Conservation (phyloP, 2,797 vertebrate species). For the Octomys mimax region DNA sequence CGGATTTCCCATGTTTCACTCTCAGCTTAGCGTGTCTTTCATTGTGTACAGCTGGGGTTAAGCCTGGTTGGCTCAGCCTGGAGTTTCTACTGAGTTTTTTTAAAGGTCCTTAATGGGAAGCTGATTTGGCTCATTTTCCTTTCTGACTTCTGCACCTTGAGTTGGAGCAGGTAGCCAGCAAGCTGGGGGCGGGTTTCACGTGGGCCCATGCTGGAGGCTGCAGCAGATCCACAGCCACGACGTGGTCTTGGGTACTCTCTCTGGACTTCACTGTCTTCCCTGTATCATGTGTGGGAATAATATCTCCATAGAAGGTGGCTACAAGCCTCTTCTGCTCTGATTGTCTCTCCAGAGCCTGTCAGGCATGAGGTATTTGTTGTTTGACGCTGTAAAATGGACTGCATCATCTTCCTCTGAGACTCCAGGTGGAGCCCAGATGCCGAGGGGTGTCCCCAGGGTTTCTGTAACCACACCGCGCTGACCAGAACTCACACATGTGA, state of each 20-base stretch:
- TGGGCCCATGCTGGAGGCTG: not conserved
- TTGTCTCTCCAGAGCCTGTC: not conserved
- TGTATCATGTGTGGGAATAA: not conserved
- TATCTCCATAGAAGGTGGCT: not conserved
- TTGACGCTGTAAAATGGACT: not conserved
- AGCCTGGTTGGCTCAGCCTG: not conserved
- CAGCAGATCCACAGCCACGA: not conserved
- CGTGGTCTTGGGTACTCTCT: not conserved
- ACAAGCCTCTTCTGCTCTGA: not conserved
- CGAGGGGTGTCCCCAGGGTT: not conserved
- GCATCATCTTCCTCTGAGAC: not conserved
- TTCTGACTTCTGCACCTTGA: not conserved
- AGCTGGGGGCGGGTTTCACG: not conserved
- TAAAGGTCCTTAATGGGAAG: not conserved
- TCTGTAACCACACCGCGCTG: not conserved
- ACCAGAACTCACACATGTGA: not conserved
- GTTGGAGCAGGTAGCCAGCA: not conserved
- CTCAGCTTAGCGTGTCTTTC: not conserved
- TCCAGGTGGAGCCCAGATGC: not conserved
- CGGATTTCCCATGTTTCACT: not conserved
- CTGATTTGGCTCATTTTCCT: not conserved
- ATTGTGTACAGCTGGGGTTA: not conserved
- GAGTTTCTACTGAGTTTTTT: not conserved
- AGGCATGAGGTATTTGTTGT: too few relatives aligned
- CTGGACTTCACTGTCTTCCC: not conserved